Evolutionary conservation across 2,888 invertebrate genomes (phyloP).

Genomic region (Hyalella azteca): DNA sequence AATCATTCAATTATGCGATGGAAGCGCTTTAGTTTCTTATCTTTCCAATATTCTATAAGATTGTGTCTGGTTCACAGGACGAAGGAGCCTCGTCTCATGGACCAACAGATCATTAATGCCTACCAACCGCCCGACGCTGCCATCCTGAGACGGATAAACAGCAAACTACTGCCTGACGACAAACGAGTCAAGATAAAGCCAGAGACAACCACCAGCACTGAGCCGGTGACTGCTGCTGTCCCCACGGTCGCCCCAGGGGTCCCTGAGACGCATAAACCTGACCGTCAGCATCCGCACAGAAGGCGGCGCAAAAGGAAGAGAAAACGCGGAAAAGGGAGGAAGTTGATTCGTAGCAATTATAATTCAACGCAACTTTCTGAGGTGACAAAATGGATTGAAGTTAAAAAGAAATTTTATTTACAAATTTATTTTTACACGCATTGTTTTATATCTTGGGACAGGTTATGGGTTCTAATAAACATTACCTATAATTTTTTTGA

Average conservation of each 20-base stretch:
- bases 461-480: too few relatives aligned
- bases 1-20: too few relatives aligned
- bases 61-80: conserved; percentile 1
- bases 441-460: too few relatives aligned
- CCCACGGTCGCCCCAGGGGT: background rate
- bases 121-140: conserved; percentile 29
- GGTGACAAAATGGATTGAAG: too few relatives aligned
- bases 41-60: background rate
- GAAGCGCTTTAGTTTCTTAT: too few relatives aligned
- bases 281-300: background rate
- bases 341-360: background rate
- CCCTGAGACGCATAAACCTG: background rate
- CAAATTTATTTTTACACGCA: too few relatives aligned
- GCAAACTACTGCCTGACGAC: background rate
- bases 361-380: background rate
- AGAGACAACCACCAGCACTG: background rate
- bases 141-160: background rate
- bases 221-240: background rate
- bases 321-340: conserved; percentile 2
- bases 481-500: too few relatives aligned
- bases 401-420: too few relatives aligned
- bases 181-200: background rate
- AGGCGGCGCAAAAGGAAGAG: conserved; percentile 32
- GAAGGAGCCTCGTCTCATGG: conserved; percentile 17
- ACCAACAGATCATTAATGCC: conserved; percentile 5